Evolutionary conservation across 2,113 vertebrate species (phyloP).

Genomic region (Periophthalmus modestus): DNA sequence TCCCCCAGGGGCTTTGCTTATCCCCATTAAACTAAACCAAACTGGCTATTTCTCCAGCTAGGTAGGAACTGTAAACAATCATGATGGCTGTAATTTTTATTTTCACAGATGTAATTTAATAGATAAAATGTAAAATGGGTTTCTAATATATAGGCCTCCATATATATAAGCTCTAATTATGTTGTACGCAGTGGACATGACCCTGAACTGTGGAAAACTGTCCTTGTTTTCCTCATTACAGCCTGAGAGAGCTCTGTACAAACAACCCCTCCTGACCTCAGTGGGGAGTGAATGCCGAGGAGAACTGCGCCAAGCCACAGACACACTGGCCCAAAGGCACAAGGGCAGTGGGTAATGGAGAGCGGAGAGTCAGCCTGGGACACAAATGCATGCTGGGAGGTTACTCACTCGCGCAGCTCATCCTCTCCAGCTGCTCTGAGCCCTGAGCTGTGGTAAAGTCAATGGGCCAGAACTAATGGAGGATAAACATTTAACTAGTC

Average conservation of each 20-base stretch:
- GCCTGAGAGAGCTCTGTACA: slow-evolving; percentile 61
- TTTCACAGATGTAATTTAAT: neutral
- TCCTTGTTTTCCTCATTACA: slow-evolving; percentile 62
- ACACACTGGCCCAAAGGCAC: slow-evolving; percentile 58
- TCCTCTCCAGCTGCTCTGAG: slow-evolving; percentile 31
- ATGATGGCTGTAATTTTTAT: neutral
- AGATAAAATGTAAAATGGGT: neutral
- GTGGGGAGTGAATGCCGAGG: slow-evolving; percentile 58
- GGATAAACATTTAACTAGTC: slow-evolving; percentile 5
- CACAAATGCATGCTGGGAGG: slow-evolving; percentile 39
- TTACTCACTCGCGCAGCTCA: slow-evolving; percentile 7
- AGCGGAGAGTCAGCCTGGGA: slow-evolving; percentile 54
- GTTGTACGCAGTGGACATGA: slow-evolving; percentile 21
- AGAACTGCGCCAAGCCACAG: slow-evolving; percentile 67
- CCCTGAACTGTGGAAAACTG: slow-evolving; percentile 59
- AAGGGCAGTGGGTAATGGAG: slow-evolving; percentile 11
- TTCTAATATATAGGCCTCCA: neutral
- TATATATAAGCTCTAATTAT: slow-evolving; percentile 14
- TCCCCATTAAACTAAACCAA: neutral
- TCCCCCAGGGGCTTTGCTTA: neutral
- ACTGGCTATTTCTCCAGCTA: neutral
- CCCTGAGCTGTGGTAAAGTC: neutral
- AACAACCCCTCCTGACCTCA: slow-evolving; percentile 68
- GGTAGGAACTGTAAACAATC: neutral
- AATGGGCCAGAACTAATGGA: slow-evolving; percentile 5